Conservation (phyloP, 2,797 vertebrate species). For the Gallinago stenura region DNA sequence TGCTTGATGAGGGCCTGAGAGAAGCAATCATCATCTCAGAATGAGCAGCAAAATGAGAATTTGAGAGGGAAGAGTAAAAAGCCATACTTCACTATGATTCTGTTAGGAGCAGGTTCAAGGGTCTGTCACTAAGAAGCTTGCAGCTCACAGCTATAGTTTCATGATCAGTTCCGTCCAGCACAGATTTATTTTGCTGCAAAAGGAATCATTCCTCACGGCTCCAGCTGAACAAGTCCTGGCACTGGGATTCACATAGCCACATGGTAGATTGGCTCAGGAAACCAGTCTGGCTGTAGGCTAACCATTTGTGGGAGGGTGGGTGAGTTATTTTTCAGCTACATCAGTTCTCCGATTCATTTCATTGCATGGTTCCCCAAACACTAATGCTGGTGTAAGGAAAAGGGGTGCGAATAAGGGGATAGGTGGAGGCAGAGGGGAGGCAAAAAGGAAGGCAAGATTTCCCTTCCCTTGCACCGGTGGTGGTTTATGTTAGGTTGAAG, state of each 20-base stretch:
- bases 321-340: background rate
- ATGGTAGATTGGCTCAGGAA: background rate
- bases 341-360: background rate
- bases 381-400: fast-evolving
- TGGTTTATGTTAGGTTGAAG: background rate
- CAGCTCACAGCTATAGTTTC: background rate
- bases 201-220: background rate
- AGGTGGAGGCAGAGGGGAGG: background rate
- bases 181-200: background rate
- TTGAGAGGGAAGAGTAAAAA: background rate
- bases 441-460: background rate
- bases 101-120: background rate
- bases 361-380: background rate
- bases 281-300: background rate
- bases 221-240: background rate
- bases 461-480: background rate
- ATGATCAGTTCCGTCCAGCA: background rate
- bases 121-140: fast-evolving
- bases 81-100: background rate
- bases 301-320: background rate
- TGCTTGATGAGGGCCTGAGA: background rate
- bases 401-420: fast-evolving
- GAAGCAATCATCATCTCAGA: background rate
- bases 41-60: background rate
- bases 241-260: background rate